Conservation (phyloP, 2,888 invertebrate genomes). For the Coenonympha arcania region DNA sequence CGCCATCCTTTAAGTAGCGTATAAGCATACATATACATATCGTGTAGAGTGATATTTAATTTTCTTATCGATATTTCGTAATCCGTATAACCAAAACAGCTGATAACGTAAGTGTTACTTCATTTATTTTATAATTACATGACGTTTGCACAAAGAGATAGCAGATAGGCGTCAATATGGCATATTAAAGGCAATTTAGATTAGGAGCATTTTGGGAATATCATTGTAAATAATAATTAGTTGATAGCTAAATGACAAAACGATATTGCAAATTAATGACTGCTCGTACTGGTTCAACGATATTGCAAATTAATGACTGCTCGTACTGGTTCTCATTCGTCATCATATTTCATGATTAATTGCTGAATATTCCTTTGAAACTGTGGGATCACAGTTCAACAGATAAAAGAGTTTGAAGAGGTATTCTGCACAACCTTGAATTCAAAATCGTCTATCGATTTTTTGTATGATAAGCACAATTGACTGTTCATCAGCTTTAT, state of each 20-base stretch:
- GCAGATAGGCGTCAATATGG: constrained; percentile 16
- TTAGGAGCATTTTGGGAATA: constrained; percentile 8
- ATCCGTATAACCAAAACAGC: constrained; percentile 31
- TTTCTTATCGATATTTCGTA: constrained; percentile 21
- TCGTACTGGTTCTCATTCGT: no score
- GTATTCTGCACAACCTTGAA: no score
- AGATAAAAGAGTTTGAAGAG: no score
- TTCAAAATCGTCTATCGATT: no score
- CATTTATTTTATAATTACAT: background rate
- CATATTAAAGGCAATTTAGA: constrained; percentile 10
- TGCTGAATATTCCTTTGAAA: background rate
- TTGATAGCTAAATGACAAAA: constrained; percentile 7
- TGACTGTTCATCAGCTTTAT: background rate
- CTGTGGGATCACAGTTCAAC: background rate
- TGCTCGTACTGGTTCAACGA: no score
- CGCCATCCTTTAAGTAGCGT: background rate
- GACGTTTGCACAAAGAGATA: constrained; percentile 13
- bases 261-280: constrained; percentile 7
- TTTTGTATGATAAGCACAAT: background rate
- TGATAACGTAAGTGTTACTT: constrained; percentile 30
- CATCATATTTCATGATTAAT: background rate
- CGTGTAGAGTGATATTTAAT: no score
- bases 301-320: no score
- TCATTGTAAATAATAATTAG: constrained; percentile 10
- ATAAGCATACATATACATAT: constrained; percentile 1